A percentile compares a stretch with the other conserved stretches of the same genome.
These are phyloP conservation scores for Sitophilus oryzae DNA, from an alignment of 1,140 invertebrate genomes.

Conservation along the genomic window DNA sequence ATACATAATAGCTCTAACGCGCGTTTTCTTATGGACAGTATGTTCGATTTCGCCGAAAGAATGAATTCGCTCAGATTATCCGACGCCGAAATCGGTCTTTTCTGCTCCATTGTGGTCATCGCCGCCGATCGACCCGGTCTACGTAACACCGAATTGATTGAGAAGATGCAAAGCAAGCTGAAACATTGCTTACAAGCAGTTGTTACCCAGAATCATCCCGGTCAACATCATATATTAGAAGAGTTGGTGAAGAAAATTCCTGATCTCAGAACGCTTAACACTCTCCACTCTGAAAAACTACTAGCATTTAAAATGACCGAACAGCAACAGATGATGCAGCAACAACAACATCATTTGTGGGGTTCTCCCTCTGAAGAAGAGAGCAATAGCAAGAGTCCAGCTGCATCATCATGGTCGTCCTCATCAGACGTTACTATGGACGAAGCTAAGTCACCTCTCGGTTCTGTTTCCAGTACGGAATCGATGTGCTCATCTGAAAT, in stretches of 20 bases:
- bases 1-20: slow-evolving; percentile 87
- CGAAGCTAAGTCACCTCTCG: slow-evolving; percentile 75
- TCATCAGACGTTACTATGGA: slow-evolving; percentile 63
- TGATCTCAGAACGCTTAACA: slow-evolving; percentile 90
- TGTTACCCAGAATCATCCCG: slow-evolving; percentile 78
- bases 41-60: slow-evolving; percentile 94
- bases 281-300: slow-evolving; percentile 92
- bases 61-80: slow-evolving; percentile 84
- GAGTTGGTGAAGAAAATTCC: slow-evolving; percentile 92
- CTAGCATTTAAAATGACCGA: slow-evolving; percentile 88
- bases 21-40: slow-evolving; percentile 90
- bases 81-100: slow-evolving; percentile 89
- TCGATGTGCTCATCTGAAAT: slow-evolving; percentile 63
- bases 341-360: slow-evolving; percentile 59
- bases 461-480: slow-evolving; percentile 77
- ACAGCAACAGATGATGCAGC: slow-evolving; percentile 72
- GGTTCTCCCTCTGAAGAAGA: slow-evolving; percentile 54
- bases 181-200: slow-evolving; percentile 81
- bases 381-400: slow-evolving; percentile 52
- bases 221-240: slow-evolving; percentile 69
- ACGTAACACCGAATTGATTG: slow-evolving; percentile 84
- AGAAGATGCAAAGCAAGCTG: slow-evolving; percentile 85
- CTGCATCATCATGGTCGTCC: slow-evolving; percentile 60
- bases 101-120: slow-evolving; percentile 92
- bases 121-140: slow-evolving; percentile 89